Percentiles rank a stretch among this genome's conserved stretches.
Conservation (phyloP, 1,140 invertebrate species). For the Calliphora vicina region DNA sequence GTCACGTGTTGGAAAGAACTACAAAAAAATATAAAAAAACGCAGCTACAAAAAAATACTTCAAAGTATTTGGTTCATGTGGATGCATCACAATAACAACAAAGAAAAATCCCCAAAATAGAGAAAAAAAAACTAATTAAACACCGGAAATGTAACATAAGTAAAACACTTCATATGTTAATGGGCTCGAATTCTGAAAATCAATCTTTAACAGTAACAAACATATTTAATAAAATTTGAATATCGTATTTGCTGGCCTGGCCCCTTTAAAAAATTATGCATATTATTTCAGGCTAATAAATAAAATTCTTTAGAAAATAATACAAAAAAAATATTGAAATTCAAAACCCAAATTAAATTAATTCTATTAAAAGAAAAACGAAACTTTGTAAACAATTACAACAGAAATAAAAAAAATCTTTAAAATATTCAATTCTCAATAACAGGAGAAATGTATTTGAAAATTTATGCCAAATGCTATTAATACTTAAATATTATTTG, state of each 20-base stretch:
- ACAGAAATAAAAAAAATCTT: too few species aligned
- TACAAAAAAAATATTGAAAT: background rate
- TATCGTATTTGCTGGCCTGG: too few species aligned
- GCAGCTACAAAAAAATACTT: background rate
- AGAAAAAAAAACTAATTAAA: background rate
- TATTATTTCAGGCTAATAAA: too few species aligned
- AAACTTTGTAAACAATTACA: background rate
- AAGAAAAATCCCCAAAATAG: background rate
- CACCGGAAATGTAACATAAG: background rate
- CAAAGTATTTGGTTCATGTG: background rate
- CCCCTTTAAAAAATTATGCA: too few species aligned
- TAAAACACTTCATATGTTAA: background rate
- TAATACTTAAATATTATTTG: background rate
- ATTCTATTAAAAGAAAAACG: background rate
- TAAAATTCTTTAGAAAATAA: too few species aligned
- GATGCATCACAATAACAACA: background rate
- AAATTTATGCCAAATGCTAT: background rate
- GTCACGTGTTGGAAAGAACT: background rate
- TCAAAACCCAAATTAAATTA: background rate
- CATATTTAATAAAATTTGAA: too few species aligned
- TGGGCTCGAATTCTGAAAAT: too few species aligned
- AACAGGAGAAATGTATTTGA: background rate
- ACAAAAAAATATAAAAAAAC: background rate
- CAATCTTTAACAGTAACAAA: too few species aligned
- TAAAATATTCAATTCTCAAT: background rate